Evolutionary conservation across 2,113 vertebrate species (phyloP).

Genomic region (Sisor rabdophorus): DNA sequence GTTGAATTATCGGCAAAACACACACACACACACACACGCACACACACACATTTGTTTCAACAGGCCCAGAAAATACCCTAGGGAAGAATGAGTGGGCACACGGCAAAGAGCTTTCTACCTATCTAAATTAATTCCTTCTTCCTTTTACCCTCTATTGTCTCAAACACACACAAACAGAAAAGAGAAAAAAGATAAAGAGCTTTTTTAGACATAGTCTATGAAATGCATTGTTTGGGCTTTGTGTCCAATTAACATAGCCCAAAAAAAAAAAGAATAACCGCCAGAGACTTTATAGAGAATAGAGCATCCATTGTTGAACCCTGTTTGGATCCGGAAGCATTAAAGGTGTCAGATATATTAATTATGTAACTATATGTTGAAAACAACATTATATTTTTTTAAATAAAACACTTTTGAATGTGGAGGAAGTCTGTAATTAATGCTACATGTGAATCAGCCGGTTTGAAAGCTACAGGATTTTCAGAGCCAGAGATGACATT

Average conservation of each 20-base stretch:
- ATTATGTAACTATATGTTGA: not conserved
- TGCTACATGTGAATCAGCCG: not conserved
- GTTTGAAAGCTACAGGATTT: not conserved
- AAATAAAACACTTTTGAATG: not conserved
- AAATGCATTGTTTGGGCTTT: not conserved
- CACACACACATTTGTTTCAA: conserved; percentile 12
- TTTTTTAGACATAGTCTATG: not conserved
- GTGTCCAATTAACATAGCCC: not conserved
- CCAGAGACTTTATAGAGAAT: not conserved
- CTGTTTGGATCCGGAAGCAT: not conserved
- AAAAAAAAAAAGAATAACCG: not conserved
- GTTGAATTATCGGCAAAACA: not conserved
- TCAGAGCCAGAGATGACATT: not conserved
- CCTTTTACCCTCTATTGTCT: not conserved
- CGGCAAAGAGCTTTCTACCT: conserved; percentile 12
- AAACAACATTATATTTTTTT: not conserved
- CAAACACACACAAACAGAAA: not conserved
- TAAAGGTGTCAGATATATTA: not conserved
- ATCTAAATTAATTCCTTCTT: conserved; percentile 31
- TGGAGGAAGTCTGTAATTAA: not conserved
- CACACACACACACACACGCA: conserved; percentile 16
- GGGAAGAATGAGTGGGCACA: conserved; percentile 25
- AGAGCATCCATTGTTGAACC: not conserved
- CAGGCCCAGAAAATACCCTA: not conserved
- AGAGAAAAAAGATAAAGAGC: not conserved